Conservation (phyloP, 2,113 vertebrate genomes). For the Eublepharis macularius region DNA sequence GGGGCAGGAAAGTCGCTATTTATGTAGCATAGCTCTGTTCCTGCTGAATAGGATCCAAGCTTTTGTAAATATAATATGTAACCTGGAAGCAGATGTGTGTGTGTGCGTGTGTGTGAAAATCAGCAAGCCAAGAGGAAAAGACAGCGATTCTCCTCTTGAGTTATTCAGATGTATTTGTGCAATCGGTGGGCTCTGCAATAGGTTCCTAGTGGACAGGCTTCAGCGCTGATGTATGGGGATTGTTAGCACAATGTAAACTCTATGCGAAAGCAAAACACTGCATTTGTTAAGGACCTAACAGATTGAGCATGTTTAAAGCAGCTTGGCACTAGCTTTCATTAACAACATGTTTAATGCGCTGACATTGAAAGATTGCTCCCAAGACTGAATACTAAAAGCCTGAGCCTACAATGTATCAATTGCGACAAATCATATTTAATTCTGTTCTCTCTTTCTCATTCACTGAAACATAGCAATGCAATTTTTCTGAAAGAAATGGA, state of each 20-base stretch:
- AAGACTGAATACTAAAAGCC: neutral
- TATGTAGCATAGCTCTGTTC: too few relatives aligned
- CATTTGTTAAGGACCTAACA: constrained; percentile 23
- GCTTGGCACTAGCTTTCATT: fast-evolving
- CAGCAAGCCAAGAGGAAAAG: constrained; percentile 33
- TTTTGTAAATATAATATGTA: too few relatives aligned
- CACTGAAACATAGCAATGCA: neutral
- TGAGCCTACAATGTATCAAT: neutral
- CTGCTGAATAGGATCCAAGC: too few relatives aligned
- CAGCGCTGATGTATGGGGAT: constrained; percentile 2
- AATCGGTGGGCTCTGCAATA: neutral
- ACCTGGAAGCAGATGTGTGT: too few relatives aligned
- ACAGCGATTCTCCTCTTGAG: neutral
- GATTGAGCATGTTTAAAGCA: neutral
- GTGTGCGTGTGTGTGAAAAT: neutral
- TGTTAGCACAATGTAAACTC: constrained; percentile 1
- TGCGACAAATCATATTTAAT: fast-evolving
- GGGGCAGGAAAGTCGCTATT: too few relatives aligned
- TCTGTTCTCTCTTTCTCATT: neutral
- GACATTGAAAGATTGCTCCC: fast-evolving
- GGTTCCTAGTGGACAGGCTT: neutral
- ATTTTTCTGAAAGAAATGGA: neutral
- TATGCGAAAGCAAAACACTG: constrained; percentile 19
- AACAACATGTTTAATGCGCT: neutral
- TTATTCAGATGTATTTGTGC: constrained; percentile 20